Evolutionary conservation across 2,797 vertebrate species (phyloP).

Genomic region (Oryzias sinensis): DNA sequence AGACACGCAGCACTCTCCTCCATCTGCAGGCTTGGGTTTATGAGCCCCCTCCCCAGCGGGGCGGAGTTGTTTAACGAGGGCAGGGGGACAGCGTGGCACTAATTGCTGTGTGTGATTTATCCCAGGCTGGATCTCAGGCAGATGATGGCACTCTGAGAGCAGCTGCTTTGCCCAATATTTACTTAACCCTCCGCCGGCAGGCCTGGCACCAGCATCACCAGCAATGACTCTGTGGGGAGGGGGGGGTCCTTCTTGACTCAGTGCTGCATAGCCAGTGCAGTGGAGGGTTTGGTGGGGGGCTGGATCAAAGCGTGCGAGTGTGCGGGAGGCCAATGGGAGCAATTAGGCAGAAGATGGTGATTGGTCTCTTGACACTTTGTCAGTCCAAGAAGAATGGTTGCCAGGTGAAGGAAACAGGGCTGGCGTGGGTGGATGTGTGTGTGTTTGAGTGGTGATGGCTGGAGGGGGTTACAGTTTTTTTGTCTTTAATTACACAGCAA

Average conservation of each 20-base stretch:
- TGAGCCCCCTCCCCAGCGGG: constrained; percentile 49
- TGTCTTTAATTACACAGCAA: no score
- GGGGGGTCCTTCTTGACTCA: constrained; percentile 59
- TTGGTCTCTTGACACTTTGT: constrained; percentile 58
- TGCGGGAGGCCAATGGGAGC: constrained; percentile 58
- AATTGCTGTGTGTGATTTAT: constrained; percentile 79
- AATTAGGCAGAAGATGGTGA: constrained; percentile 56
- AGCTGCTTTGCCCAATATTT: constrained; percentile 79
- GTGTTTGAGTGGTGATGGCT: no score
- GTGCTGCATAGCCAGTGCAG: constrained; percentile 20
- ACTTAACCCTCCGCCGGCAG: constrained; percentile 74
- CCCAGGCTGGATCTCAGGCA: constrained; percentile 64
- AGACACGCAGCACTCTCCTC: constrained; percentile 21
- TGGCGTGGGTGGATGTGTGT: no score
- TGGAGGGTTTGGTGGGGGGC: background rate
- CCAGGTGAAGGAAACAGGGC: constrained; percentile 34
- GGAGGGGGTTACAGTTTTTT: background rate
- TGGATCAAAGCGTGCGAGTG: constrained; percentile 29
- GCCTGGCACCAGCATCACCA: constrained; percentile 59
- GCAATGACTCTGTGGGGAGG: constrained; percentile 59
- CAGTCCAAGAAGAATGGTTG: constrained; percentile 40
- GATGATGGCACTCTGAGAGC: constrained; percentile 67
- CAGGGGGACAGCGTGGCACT: constrained; percentile 67
- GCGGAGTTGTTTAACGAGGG: constrained; percentile 71
- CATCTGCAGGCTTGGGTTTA: constrained; percentile 49